Percentiles rank a stretch among this genome's conserved stretches.
Evolutionary conservation across 2,113 vertebrate species (phyloP).

Genomic region (Pontoporia blainvillei): DNA sequence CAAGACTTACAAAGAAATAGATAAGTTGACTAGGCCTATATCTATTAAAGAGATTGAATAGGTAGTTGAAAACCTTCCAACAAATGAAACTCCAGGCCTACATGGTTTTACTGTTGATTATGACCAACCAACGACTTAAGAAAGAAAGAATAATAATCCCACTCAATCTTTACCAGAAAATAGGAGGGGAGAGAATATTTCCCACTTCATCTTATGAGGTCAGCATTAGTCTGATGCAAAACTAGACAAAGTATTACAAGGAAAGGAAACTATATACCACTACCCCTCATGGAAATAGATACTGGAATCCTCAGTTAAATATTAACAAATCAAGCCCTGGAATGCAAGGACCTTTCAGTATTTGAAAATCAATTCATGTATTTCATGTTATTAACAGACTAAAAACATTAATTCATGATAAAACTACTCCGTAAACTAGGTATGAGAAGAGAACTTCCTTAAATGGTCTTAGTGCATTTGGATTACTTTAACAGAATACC

Average conservation of each 20-base stretch:
- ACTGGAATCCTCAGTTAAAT: neutral
- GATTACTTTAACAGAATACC: neutral
- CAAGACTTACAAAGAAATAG: neutral
- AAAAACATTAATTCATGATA: neutral
- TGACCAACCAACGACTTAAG: neutral
- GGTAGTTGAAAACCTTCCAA: neutral
- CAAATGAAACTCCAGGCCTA: neutral
- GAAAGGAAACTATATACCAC: neutral
- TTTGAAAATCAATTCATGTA: neutral
- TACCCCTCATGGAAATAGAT: neutral
- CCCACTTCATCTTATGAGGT: neutral
- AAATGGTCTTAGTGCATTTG: neutral
- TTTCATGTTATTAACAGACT: constrained; percentile 24
- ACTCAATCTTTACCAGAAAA: neutral
- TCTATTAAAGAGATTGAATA: neutral
- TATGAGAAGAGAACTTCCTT: neutral
- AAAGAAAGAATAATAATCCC: neutral
- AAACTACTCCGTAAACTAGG: neutral
- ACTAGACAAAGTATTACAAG: neutral
- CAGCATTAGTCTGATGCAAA: neutral
- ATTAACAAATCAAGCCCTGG: neutral
- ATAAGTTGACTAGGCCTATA: neutral
- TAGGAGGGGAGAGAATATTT: neutral
- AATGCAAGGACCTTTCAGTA: neutral
- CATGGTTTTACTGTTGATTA: neutral